Conservation (phyloP, 2,888 invertebrate genomes). For the Zaprionus bogoriensis region DNA sequence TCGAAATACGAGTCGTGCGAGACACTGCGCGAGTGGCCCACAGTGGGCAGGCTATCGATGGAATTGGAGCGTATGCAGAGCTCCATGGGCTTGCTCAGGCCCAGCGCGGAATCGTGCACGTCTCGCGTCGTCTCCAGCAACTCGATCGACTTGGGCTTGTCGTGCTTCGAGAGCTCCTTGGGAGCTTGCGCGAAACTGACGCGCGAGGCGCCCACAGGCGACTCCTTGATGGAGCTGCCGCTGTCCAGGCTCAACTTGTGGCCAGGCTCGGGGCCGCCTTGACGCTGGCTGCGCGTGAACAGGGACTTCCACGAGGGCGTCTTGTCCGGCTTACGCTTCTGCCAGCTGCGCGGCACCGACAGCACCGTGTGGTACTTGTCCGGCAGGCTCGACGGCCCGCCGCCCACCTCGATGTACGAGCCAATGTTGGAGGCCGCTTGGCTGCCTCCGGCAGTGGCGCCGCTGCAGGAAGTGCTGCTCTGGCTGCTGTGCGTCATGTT, state of each 20-base stretch:
- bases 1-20: slow-evolving; percentile 98
- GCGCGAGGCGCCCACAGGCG: slow-evolving; percentile 56
- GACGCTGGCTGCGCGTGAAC: slow-evolving; percentile 82
- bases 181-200: slow-evolving; percentile 80
- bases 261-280: slow-evolving; percentile 68
- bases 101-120: slow-evolving; percentile 46
- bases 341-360: slow-evolving; percentile 88
- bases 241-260: slow-evolving; percentile 57
- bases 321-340: slow-evolving; percentile 80
- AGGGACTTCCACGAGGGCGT: slow-evolving; percentile 83
- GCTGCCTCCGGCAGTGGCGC: slow-evolving; percentile 19
- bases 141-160: slow-evolving; percentile 82
- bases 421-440: slow-evolving; percentile 80
- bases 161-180: slow-evolving; percentile 77
- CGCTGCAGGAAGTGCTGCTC: slow-evolving; percentile 12
- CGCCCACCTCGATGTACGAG: slow-evolving; percentile 89
- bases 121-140: slow-evolving; percentile 79
- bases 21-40: slow-evolving; percentile 87
- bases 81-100: slow-evolving; percentile 80
- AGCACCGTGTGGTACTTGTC: slow-evolving; percentile 94
- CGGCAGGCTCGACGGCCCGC: slow-evolving; percentile 90
- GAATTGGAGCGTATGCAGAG: slow-evolving; percentile 82
- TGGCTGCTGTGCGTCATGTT: slow-evolving; percentile 70
- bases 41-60: slow-evolving; percentile 82
- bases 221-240: slow-evolving; percentile 46